Conservation (phyloP, 30 jellyfish, hydroid and myxozoan species). For the Hydractinia symbiolongicarpus region DNA sequence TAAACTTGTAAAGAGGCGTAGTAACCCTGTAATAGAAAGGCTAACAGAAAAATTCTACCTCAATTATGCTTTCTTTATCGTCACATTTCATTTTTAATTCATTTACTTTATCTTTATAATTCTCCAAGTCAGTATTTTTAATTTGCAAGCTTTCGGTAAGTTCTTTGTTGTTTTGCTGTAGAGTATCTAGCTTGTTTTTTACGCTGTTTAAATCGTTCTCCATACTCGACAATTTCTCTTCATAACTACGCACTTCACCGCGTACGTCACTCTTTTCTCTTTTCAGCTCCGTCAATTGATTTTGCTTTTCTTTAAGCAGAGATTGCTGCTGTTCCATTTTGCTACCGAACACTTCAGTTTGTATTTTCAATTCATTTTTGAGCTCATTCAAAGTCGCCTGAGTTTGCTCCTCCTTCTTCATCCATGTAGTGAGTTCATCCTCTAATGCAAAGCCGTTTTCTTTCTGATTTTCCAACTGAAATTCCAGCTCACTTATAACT, state of each 20-base stretch:
- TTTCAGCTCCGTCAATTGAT: background rate
- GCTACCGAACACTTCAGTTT: slow-evolving; percentile 5
- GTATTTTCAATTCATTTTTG: slow-evolving; percentile 26
- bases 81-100: no score
- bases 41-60: no score
- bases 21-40: no score
- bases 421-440: slow-evolving; percentile 19
- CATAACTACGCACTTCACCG: background rate
- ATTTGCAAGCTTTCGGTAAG: background rate
- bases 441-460: background rate
- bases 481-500: slow-evolving; percentile 38
- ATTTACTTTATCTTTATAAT: background rate
- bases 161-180: slow-evolving; percentile 10
- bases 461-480: slow-evolving; percentile 4
- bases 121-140: background rate
- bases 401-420: slow-evolving; percentile 4
- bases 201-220: background rate
- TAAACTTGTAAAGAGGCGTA: no score
- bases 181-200: background rate
- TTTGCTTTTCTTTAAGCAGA: background rate
- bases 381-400: slow-evolving; percentile 5
- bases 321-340: background rate
- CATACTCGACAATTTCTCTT: background rate
- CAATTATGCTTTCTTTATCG: no score
- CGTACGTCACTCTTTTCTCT: background rate